Evolutionary conservation across 2,888 invertebrate species (phyloP).

Genomic region (Eubasilissa splendida): DNA sequence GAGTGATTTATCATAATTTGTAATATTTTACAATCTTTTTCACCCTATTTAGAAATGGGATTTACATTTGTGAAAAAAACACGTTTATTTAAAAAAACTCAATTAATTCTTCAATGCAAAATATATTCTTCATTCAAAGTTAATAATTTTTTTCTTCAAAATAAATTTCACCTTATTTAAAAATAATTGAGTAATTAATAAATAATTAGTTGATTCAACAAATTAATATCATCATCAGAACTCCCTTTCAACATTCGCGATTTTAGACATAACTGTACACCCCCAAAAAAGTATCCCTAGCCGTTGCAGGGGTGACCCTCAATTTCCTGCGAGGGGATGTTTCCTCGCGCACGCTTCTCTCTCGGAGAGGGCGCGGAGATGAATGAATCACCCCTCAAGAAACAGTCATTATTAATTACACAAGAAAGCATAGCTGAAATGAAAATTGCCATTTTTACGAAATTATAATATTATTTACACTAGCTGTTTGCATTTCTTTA

Average conservation of each 20-base stretch:
- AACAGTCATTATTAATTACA: conserved; percentile 16
- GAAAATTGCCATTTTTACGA: not conserved
- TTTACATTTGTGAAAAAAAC: too few relatives aligned
- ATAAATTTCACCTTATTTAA: not conserved
- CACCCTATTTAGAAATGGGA: too few relatives aligned
- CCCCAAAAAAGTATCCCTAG: conserved; percentile 25
- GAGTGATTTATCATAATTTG: too few relatives aligned
- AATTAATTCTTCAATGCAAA: not conserved
- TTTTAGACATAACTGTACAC: conserved; percentile 22
- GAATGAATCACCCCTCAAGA: conserved; percentile 17
- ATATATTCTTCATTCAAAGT: not conserved
- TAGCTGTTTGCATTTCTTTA: too few relatives aligned
- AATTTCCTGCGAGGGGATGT: conserved; percentile 15
- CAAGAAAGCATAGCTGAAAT: not conserved
- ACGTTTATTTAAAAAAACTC: not conserved
- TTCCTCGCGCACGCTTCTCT: conserved; percentile 1
- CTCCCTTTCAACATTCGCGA: not conserved
- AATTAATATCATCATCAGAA: conserved; percentile 7
- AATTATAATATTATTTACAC: too few relatives aligned
- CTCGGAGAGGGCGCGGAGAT: not conserved
- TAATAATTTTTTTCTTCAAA: not conserved
- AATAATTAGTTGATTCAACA: not conserved
- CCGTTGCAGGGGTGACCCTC: conserved; percentile 21
- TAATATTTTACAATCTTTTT: too few relatives aligned
- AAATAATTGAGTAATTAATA: not conserved